phyloP scores from a whole-genome alignment of 2,888 invertebrate species.

The Lithosia quadra region DNA sequence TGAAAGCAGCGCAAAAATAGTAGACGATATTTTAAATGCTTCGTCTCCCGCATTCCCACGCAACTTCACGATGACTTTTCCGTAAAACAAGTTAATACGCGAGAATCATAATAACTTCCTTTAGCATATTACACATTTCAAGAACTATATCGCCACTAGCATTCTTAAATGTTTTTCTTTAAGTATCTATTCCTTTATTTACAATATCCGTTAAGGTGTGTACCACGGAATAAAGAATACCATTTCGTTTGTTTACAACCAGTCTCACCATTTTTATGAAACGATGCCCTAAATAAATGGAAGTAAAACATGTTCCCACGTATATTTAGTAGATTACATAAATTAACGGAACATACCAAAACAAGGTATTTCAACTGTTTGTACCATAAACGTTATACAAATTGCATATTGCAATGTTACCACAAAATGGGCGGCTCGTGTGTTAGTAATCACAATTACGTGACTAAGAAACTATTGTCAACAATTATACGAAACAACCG shows the following conservation, averaged over 20 bases:
- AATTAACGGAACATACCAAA: conserved; percentile 6
- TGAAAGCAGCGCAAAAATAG: conserved; percentile 15
- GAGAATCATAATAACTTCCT: neutral
- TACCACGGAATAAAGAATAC: neutral
- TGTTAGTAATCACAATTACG: conserved; percentile 75
- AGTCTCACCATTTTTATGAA: neutral
- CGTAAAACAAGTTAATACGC: conserved; percentile 9
- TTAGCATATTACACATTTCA: neutral
- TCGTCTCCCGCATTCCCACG: conserved; percentile 24
- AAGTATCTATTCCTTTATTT: conserved; percentile 4
- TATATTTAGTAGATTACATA: conserved; percentile 5
- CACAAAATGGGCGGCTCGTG: conserved; percentile 69
- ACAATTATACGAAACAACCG: conserved; percentile 50
- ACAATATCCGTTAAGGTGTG: neutral
- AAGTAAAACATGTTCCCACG: neutral
- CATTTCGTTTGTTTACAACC: neutral
- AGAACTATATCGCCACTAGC: neutral
- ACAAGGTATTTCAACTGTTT: conserved; percentile 30
- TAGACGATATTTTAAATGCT: conserved; percentile 29
- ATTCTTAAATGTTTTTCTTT: neutral
- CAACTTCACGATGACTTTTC: conserved; percentile 3
- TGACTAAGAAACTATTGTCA: conserved; percentile 69
- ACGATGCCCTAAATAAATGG: neutral
- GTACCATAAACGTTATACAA: conserved; percentile 53
- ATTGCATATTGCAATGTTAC: conserved; percentile 66